A percentile compares a stretch with the other conserved stretches of the same genome.
Conservation (phyloP, 2,888 invertebrate genomes). For the Cantharis lateralis region DNA sequence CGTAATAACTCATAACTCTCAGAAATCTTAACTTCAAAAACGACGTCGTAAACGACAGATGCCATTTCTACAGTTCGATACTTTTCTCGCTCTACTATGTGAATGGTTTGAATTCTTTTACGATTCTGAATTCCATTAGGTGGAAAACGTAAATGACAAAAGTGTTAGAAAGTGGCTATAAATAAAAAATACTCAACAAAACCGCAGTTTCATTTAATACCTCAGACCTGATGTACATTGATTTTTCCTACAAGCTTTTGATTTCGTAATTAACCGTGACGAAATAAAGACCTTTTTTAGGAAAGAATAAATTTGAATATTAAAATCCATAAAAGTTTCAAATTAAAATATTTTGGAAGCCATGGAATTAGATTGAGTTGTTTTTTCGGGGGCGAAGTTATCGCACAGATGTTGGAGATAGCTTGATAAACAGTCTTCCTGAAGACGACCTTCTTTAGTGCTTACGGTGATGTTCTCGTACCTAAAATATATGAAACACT, state of each 20-base stretch:
- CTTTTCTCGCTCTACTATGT: not conserved
- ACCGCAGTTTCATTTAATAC: not conserved
- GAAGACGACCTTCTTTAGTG: not conserved
- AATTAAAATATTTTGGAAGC: not conserved
- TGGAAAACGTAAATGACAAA: conserved; percentile 8
- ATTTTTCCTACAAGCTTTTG: not conserved
- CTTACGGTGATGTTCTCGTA: not conserved
- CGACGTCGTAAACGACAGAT: conserved; percentile 19
- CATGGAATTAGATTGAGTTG: not conserved
- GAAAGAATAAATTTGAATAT: not conserved
- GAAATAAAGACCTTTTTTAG: not conserved
- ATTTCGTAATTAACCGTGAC: not conserved
- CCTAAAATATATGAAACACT: not conserved
- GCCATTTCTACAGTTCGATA: conserved; percentile 8
- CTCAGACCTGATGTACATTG: not conserved
- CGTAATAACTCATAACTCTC: conserved; percentile 10
- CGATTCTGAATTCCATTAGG: conserved; percentile 10
- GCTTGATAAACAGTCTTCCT: not conserved
- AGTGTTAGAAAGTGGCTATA: conserved; percentile 1
- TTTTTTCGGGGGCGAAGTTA: not conserved
- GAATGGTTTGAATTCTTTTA: conserved; percentile 2
- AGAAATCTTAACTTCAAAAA: conserved; percentile 9
- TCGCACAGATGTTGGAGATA: not conserved
- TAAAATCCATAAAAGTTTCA: not conserved
- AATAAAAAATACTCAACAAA: conserved; percentile 7